Conservation (phyloP, 2,888 invertebrate genomes). For the Euproctis similis region DNA sequence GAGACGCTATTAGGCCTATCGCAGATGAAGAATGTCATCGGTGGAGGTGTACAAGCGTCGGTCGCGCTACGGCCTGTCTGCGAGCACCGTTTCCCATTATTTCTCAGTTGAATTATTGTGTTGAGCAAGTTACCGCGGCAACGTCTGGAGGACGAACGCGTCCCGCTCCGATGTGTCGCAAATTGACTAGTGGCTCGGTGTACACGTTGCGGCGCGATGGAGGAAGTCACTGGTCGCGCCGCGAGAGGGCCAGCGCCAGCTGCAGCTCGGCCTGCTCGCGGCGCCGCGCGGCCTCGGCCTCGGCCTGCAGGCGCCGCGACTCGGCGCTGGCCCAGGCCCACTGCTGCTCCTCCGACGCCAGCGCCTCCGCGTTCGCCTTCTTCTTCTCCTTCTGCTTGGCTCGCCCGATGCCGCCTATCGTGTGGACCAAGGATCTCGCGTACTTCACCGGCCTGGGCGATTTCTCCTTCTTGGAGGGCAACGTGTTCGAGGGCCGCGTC, state of each 20-base stretch:
- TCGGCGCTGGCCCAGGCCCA: slow-evolving; percentile 84
- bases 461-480: slow-evolving; percentile 63
- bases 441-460: slow-evolving; percentile 68
- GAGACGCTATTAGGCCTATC: slow-evolving; percentile 48
- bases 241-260: slow-evolving; percentile 82
- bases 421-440: slow-evolving; percentile 61
- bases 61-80: no score
- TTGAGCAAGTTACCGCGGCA: no score
- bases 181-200: no score
- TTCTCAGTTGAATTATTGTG: no score
- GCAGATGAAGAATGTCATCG: slow-evolving; percentile 41
- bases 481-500: slow-evolving; percentile 59
- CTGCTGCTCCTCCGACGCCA: slow-evolving; percentile 75
- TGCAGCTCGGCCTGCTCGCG: slow-evolving; percentile 84
- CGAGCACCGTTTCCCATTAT: no score
- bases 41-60: no score
- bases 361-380: slow-evolving; percentile 27
- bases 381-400: slow-evolving; percentile 55
- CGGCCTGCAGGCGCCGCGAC: slow-evolving; percentile 78
- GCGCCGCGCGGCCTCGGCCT: slow-evolving; percentile 73
- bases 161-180: no score
- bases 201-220: no score
- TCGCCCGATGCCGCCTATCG: slow-evolving; percentile 65
- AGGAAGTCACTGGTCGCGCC: slow-evolving; percentile 52
- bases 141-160: no score